Evolutionary conservation across 64 coral and sea anemone genomes (phyloP), one percentile per base, ranked within the genome.

Genomic region (Trachythela sp.): DNA sequence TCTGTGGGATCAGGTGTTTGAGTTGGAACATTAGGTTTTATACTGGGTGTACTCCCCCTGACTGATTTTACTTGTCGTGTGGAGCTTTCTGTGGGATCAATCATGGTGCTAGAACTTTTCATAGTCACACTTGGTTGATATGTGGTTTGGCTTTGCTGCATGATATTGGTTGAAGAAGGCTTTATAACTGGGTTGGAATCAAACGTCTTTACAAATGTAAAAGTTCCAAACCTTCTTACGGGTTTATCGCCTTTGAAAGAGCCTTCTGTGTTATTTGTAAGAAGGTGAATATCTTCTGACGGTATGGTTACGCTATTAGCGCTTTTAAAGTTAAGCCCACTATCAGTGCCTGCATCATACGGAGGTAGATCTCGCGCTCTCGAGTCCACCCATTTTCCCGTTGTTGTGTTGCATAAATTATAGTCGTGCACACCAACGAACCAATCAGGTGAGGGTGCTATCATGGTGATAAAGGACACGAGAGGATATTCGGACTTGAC

Each of bases 401-500:
- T 33, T 11, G 1, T 36, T 2, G 4, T 33, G 77, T 87, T 77
- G 48, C 91, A 92, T 54, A 92, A 80, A 8, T 92, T 51, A 3
- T 26, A 18, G 54, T 87, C 83, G 77, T 92, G 70, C 5, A 92
- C 76, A 88, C 91, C 91, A 83, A 92, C 77, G 86, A 92, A 84
- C 91, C 91, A 91, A 77, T 91, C 90, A 27, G 90, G 90, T 27
- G 90, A 91, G 11, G 90, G 90, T 14, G 67, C 84, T 36, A 91
- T 59, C 90, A 91, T 91, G 22, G 90, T 49, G 9, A 91, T 54
- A 0, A 86, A 35, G 14, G 75, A 80, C 27, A 80, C 75, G 7
- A 80, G 30, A 35, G 75, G 37, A 80, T 80, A 39, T 18, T 80
- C 75, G 9, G 31, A 15, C 27, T 35, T 80, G 4, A 80, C 75